These are phyloP conservation scores for Cotesia vestalis DNA, from an alignment of 1,140 invertebrate species.

Conservation along the genomic window DNA sequence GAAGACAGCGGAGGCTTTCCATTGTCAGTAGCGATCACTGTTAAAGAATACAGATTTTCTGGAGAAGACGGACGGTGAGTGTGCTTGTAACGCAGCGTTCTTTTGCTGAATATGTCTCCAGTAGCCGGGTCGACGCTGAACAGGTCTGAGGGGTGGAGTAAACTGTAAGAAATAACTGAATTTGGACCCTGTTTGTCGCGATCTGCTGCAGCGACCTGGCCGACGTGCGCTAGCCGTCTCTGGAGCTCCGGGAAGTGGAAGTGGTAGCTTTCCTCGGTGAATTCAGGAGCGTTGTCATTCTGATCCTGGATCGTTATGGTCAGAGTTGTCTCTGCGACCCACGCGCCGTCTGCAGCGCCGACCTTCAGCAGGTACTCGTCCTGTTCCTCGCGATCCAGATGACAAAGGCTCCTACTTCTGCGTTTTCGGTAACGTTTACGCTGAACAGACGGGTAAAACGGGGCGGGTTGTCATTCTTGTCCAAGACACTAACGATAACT, in stretches of 20 bases:
- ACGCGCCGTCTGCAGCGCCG: slow-evolving; percentile 86
- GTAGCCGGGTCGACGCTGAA: slow-evolving; percentile 91
- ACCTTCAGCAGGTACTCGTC: slow-evolving; percentile 92
- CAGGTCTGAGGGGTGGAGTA: slow-evolving; percentile 89
- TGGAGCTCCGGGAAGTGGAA: slow-evolving; percentile 91
- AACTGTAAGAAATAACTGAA: slow-evolving; percentile 89
- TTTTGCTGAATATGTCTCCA: slow-evolving; percentile 89
- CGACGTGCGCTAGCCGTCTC: slow-evolving; percentile 80
- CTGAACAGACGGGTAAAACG: slow-evolving; percentile 91
- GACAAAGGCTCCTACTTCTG: slow-evolving; percentile 90
- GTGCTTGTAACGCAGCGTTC: slow-evolving; percentile 82
- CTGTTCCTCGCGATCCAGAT: slow-evolving; percentile 90
- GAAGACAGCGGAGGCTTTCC: slow-evolving; percentile 92
- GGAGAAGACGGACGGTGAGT: slow-evolving; percentile 79
- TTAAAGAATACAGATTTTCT: slow-evolving; percentile 87
- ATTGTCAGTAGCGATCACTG: slow-evolving; percentile 88
- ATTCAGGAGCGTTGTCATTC: slow-evolving; percentile 93
- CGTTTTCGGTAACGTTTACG: slow-evolving; percentile 95
- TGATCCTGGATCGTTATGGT: slow-evolving; percentile 94
- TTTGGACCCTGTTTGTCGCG: slow-evolving; percentile 93
- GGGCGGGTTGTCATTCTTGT: slow-evolving; percentile 96
- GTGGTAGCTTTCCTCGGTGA: slow-evolving; percentile 85
- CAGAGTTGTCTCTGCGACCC: slow-evolving; percentile 86
- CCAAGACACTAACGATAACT: slow-evolving; percentile 83
- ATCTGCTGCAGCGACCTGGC: slow-evolving; percentile 88